A percentile compares a stretch with the other conserved stretches of the same genome.
Evolutionary conservation across 2,888 invertebrate genomes (phyloP).

Genomic region (Ceriagrion tenellum): DNA sequence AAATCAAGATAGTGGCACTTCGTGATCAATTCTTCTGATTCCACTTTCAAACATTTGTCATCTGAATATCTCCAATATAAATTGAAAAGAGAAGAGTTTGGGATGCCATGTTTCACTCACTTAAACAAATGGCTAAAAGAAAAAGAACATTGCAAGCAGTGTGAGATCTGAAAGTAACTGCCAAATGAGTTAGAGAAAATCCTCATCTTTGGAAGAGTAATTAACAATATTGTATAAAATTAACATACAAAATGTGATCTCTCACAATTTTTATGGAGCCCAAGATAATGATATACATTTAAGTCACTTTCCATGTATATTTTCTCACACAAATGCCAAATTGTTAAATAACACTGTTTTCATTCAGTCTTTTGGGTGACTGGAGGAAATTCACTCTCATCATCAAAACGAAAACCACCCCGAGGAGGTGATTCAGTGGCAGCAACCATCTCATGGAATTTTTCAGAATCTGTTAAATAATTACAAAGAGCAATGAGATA

Average conservation of each 20-base stretch:
- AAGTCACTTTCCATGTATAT: not conserved
- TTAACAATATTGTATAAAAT: constrained; percentile 12
- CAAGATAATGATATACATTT: not conserved
- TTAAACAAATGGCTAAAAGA: not conserved
- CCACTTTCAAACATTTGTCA: not conserved
- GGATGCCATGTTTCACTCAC: not conserved
- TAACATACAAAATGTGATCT: constrained; percentile 23
- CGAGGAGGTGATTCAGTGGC: constrained; percentile 86
- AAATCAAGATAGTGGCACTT: constrained; percentile 17
- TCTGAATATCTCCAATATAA: not conserved
- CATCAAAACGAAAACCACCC: constrained; percentile 87
- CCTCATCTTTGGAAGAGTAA: not conserved
- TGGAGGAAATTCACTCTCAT: constrained; percentile 91
- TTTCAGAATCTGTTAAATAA: constrained; percentile 83
- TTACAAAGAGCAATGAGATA: constrained; percentile 4
- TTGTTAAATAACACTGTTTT: constrained; percentile 41
- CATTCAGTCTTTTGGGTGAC: constrained; percentile 83
- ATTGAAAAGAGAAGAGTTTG: not conserved
- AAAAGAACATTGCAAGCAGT: not conserved
- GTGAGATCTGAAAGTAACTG: not conserved
- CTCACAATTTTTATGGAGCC: not conserved
- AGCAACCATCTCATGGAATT: constrained; percentile 86
- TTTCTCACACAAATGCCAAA: not conserved
- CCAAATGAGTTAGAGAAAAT: not conserved
- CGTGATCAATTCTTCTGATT: not conserved